A percentile compares a stretch with the other conserved stretches of the same genome.
These are phyloP conservation scores for Adrianichthys oophorus DNA, from an alignment of 2,797 vertebrate genomes.

Conservation along the genomic window DNA sequence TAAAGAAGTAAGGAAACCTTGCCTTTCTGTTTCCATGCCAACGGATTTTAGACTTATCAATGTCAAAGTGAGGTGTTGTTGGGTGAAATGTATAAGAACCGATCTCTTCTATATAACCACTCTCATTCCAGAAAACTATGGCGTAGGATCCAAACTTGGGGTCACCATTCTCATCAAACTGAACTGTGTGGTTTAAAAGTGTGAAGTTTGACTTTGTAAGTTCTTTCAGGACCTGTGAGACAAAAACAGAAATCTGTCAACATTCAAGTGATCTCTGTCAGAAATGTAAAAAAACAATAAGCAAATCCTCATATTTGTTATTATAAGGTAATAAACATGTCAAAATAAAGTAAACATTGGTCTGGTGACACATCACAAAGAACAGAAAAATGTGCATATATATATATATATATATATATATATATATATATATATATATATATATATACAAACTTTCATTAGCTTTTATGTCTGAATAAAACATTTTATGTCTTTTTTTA, in stretches of 20 bases:
- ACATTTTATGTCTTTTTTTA: too few species aligned
- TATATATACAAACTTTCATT: too few species aligned
- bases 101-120: conserved; percentile 47
- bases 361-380: neutral
- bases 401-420: too few species aligned
- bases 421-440: too few species aligned
- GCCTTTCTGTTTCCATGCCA: conserved; percentile 72
- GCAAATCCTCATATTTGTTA: neutral
- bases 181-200: conserved; percentile 68
- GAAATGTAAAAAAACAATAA: neutral
- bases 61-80: conserved; percentile 50
- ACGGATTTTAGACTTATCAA: conserved; percentile 54
- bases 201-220: conserved; percentile 81
- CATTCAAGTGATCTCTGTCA: neutral
- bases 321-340: too few species aligned
- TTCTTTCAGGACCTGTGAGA: conserved; percentile 78
- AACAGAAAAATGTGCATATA: too few species aligned
- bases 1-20: conserved; percentile 3
- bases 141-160: conserved; percentile 64
- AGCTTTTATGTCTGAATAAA: too few species aligned
- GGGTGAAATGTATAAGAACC: conserved; percentile 69
- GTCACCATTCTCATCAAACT: conserved; percentile 78
- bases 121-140: conserved; percentile 78
- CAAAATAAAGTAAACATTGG: neutral
- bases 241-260: conserved; percentile 10